Evolutionary conservation across 1,140 invertebrate genomes (phyloP).

Genomic region (Psilanteris sp.): DNA sequence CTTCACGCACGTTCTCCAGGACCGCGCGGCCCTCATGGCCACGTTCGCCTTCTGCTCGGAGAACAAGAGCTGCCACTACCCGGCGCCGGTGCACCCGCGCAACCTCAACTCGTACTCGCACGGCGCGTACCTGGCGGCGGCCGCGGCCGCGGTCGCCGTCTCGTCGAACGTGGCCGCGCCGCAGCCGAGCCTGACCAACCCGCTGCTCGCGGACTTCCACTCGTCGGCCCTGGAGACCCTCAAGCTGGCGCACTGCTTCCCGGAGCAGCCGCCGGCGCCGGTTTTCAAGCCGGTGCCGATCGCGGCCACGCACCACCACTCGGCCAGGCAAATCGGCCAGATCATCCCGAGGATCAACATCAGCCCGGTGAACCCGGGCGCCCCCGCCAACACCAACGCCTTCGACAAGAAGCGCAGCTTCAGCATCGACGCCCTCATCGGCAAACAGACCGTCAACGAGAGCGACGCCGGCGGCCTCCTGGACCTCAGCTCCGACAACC

Average conservation of each 20-base stretch:
- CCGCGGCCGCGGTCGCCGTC: constrained; percentile 70
- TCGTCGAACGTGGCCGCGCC: constrained; percentile 73
- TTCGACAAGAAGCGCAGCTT: constrained; percentile 78
- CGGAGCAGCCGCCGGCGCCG: constrained; percentile 71
- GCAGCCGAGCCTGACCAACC: constrained; percentile 71
- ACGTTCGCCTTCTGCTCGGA: constrained; percentile 76
- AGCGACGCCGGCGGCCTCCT: constrained; percentile 70
- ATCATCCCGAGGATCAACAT: constrained; percentile 57
- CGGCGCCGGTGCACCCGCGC: constrained; percentile 66
- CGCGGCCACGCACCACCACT: constrained; percentile 66
- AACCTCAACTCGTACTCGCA: constrained; percentile 63
- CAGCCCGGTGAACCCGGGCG: constrained; percentile 3
- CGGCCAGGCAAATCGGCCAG: constrained; percentile 65
- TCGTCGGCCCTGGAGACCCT: constrained; percentile 78
- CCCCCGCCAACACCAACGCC: constrained; percentile 23
- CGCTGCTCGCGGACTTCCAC: constrained; percentile 78
- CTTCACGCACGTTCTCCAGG: constrained; percentile 78
- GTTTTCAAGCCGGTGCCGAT: constrained; percentile 80
- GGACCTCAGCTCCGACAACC: constrained; percentile 76
- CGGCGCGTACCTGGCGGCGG: constrained; percentile 67
- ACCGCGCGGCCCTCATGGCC: constrained; percentile 77
- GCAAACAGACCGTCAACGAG: constrained; percentile 74
- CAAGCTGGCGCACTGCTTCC: constrained; percentile 76
- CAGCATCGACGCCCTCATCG: constrained; percentile 81
- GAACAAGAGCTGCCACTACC: constrained; percentile 70